phyloP scores from a whole-genome alignment of 2,888 invertebrate species.

The Mylabris sibirica region DNA sequence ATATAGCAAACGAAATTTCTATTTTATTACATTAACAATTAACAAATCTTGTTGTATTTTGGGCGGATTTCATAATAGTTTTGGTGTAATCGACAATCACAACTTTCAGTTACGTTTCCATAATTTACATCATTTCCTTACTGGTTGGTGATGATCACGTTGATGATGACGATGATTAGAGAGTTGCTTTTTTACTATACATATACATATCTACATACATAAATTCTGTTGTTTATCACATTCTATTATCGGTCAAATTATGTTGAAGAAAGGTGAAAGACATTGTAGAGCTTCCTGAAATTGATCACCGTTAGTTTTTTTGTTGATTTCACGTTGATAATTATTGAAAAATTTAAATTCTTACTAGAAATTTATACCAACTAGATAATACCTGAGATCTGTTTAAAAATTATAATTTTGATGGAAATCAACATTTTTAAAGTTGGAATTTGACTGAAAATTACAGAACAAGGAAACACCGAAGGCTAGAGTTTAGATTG shows the following conservation, averaged over 20 bases:
- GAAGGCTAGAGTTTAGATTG: too few relatives aligned
- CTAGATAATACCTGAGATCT: background rate
- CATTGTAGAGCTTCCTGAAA: background rate
- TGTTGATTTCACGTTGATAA: background rate
- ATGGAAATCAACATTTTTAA: too few relatives aligned
- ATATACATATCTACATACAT: background rate
- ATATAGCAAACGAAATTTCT: background rate
- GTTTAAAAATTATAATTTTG: background rate
- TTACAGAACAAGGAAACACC: too few relatives aligned
- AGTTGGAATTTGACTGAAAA: background rate
- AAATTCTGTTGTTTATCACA: background rate
- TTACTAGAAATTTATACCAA: background rate
- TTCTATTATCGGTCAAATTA: background rate
- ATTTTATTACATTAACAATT: background rate
- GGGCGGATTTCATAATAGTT: background rate
- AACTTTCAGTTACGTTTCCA: background rate
- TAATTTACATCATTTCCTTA: conserved; percentile 2
- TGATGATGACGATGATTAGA: background rate
- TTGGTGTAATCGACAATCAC: background rate
- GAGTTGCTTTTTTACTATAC: background rate
- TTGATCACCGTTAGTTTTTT: background rate
- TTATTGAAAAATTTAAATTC: conserved; percentile 5
- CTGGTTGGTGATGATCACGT: background rate
- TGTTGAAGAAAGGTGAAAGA: background rate
- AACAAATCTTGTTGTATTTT: background rate